Percentiles rank a stretch among this genome's conserved stretches.
Evolutionary conservation across 2,113 vertebrate species (phyloP).

Genomic region (Albula glossodonta): DNA sequence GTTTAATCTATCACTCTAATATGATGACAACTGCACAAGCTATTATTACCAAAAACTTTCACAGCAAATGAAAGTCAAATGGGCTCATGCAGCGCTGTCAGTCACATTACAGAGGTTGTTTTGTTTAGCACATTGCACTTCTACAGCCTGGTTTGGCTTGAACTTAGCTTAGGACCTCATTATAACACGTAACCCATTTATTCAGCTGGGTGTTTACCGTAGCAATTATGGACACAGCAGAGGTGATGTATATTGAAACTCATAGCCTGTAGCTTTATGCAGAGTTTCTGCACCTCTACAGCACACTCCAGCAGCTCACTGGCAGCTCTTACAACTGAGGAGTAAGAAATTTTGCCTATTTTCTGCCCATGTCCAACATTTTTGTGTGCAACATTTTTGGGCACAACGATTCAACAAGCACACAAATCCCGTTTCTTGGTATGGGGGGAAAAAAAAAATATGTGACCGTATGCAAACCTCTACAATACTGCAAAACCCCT

Average conservation of each 20-base stretch:
- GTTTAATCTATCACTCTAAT: background rate
- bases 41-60: background rate
- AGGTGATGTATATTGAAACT: background rate
- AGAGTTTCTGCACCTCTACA: background rate
- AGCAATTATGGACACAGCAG: background rate
- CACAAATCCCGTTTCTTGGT: background rate
- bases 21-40: background rate
- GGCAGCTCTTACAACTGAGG: too few relatives aligned
- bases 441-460: too few relatives aligned
- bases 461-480: slow-evolving; percentile 50
- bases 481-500: background rate
- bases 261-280: background rate
- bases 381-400: background rate
- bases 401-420: background rate
- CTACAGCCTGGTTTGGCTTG: background rate
- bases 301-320: background rate
- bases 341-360: background rate
- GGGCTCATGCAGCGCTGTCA: background rate
- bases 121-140: background rate
- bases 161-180: background rate
- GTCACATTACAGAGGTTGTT: background rate
- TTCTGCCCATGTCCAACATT: background rate
- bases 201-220: background rate
- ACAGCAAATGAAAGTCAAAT: background rate
- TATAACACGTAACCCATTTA: background rate